Evolutionary conservation across 2,888 invertebrate species (phyloP), one percentile per base, ranked within the genome.

Genomic region (Pseudococcus viburni): DNA sequence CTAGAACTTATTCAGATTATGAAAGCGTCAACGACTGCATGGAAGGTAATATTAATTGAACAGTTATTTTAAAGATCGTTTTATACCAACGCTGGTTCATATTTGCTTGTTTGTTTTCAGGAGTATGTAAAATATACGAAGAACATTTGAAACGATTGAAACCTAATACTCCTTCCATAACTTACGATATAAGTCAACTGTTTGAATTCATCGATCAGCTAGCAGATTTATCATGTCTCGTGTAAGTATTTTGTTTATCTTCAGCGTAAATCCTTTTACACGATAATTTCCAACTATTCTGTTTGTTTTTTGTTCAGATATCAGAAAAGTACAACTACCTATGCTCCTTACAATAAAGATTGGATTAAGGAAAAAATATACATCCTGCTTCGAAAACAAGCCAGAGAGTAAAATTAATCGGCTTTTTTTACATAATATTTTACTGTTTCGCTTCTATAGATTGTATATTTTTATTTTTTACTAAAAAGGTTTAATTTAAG

Each of bases 301-400:
- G 12, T 19, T 26, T 39, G 89, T 88, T 89, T 90, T 89, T 85
- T 89, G 90, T 91, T 48, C 91, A 93, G 93, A 86, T 93, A 97
- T 92, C 97, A 98, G 92, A 98, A 98, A 91, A 96, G 96, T 9
- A 96, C 97, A 73, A 97, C 98, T 91, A 97, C 98, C 0, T 99
- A 99, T 91, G 97, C 98, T 1, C 99, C 99, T 0, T 99, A 99
- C 93, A 99, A 99, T 92, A 99, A 99, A 93, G 98, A 98, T 91
- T 99, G 99, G 99, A 98, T 99, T 89, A 99, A 99, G 92, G 99
- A 99, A 92, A 98, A 99, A 92, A 98, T 99, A 90, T 99, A 99
- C 91, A 96, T 98, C 6, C 93, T 99, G 90, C 93, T 99, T 89
- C 91, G 94, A 90, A 95, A 98, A 90, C 97, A 98, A 92, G 98